Conservation (phyloP, 2,888 invertebrate species). For the Phrixothrix hirtus region DNA sequence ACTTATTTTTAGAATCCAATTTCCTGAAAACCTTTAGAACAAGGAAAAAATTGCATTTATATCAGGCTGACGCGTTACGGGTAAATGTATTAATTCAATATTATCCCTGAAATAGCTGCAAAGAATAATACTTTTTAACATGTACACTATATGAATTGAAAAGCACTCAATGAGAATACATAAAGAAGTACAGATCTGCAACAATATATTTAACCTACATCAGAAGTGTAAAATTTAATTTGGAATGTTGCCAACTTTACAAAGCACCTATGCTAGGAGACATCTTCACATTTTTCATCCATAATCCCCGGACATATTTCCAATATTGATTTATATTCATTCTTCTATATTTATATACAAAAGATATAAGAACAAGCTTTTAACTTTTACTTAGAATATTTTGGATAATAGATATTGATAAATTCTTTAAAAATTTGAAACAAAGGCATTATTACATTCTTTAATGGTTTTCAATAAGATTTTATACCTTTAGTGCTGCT, state of each 20-base stretch:
- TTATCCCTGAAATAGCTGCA: too few relatives aligned
- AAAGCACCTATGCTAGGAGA: constrained; percentile 37
- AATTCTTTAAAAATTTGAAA: constrained; percentile 30
- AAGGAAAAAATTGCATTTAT: too few relatives aligned
- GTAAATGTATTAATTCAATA: too few relatives aligned
- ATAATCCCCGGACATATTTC: constrained; percentile 31
- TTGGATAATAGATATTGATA: constrained; percentile 34
- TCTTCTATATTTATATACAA: constrained; percentile 26
- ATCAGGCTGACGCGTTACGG: too few relatives aligned
- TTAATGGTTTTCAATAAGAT: too few relatives aligned
- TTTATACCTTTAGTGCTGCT: too few relatives aligned
- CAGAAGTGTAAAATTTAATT: constrained; percentile 37
- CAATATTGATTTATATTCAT: constrained; percentile 30
- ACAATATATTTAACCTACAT: constrained; percentile 29
- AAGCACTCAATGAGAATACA: neutral
- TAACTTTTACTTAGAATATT: constrained; percentile 16
- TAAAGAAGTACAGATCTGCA: constrained; percentile 9
- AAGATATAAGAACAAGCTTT: constrained; percentile 8
- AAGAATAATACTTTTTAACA: too few relatives aligned
- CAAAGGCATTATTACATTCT: constrained; percentile 16
- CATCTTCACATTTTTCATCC: constrained; percentile 30
- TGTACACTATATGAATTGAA: too few relatives aligned
- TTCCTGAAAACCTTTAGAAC: neutral
- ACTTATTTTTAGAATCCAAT: neutral
- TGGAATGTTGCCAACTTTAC: constrained; percentile 33